phyloP scores from a whole-genome alignment of 2,113 vertebrate genomes.

The Gopherus evgoodei region DNA sequence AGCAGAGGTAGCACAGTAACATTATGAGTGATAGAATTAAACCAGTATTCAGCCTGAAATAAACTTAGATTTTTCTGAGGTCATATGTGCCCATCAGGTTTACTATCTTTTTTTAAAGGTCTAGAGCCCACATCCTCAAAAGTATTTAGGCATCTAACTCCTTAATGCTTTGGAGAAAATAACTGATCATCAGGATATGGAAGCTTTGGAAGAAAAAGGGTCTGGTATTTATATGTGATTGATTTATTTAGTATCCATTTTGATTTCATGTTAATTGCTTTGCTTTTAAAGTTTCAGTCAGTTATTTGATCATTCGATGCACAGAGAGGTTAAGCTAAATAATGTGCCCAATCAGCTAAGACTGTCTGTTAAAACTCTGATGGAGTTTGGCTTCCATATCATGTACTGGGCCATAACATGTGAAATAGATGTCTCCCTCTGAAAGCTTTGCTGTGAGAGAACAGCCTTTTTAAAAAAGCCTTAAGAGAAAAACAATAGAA shows the following conservation, averaged over 20 bases:
- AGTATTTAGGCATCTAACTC: background rate
- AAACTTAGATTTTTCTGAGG: conserved; percentile 2
- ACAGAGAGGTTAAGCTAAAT: conserved; percentile 20
- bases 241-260: conserved; percentile 1
- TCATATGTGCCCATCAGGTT: fast-evolving
- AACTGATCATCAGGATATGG: background rate
- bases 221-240: background rate
- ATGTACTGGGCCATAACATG: conserved; percentile 38
- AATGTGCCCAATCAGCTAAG: conserved; percentile 2
- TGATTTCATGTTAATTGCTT: conserved; percentile 43
- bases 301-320: background rate
- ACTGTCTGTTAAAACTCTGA: conserved; percentile 22
- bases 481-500: background rate
- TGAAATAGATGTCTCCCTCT: conserved; percentile 53
- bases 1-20: conserved; percentile 25
- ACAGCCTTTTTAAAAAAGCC: conserved; percentile 31
- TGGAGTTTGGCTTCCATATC: conserved; percentile 43
- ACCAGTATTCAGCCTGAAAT: background rate
- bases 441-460: conserved; percentile 35
- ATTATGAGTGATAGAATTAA: background rate
- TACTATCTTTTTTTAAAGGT: background rate
- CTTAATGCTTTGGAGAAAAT: background rate
- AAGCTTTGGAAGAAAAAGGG: background rate
- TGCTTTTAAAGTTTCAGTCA: conserved; percentile 42
- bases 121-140: background rate